A percentile compares a stretch with the other conserved stretches of the same genome.
phyloP scores from a whole-genome alignment of 2,113 vertebrate species.

The Poeciliopsis prolifica region DNA sequence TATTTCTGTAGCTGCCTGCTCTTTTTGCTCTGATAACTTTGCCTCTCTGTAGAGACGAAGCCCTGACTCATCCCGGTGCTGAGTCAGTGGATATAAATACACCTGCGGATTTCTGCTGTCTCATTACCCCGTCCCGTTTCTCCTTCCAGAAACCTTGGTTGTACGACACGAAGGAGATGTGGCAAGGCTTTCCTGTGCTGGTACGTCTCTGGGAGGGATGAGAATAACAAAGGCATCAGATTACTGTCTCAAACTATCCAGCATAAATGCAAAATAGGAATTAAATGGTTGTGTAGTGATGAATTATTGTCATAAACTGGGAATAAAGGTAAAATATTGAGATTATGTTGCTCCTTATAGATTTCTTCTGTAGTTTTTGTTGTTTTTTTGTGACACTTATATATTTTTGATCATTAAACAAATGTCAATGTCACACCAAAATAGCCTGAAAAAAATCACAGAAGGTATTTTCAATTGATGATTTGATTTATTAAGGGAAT shows the following conservation, averaged over 20 bases:
- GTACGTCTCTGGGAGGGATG: conserved; percentile 72
- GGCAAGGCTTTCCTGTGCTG: conserved; percentile 93
- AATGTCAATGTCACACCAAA: background rate
- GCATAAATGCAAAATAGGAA: background rate
- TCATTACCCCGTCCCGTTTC: conserved; percentile 31
- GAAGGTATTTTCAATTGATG: background rate
- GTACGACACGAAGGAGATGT: conserved; percentile 90
- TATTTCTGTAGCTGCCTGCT: conserved; percentile 9
- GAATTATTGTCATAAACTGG: background rate
- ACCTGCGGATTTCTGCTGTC: conserved; percentile 35
- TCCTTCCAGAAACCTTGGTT: conserved; percentile 92
- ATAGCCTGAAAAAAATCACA: background rate
- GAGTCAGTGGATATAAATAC: conserved; percentile 53
- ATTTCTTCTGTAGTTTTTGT: background rate
- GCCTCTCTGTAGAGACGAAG: conserved; percentile 21
- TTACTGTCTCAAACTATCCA: background rate
- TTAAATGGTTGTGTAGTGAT: background rate
- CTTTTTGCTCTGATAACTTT: conserved; percentile 19
- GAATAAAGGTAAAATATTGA: background rate
- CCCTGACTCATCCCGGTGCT: conserved; percentile 35
- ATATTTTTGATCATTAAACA: background rate
- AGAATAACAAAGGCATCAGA: conserved; percentile 2
- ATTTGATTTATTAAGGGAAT: background rate
- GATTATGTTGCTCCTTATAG: background rate
- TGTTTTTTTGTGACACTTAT: background rate